Base-by-base conservation (phyloP, 2,113 vertebrate species). In the Speoplatyrhinus poulsoni region DNA sequence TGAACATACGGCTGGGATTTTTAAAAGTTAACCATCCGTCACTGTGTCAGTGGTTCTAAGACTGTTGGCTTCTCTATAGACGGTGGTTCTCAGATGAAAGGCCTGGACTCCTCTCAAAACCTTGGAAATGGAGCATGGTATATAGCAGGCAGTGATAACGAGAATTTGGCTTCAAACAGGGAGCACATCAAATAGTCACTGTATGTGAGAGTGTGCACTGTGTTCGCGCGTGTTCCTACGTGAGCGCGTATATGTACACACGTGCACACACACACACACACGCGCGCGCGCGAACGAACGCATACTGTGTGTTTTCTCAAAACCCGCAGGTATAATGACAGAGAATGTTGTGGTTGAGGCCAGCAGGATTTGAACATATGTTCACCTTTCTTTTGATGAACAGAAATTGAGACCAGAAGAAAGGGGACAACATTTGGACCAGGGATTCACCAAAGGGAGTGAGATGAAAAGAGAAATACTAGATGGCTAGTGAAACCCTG, bases 331-430 rank as follows among this genome's bases (percentile, higher is more conserved):
- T 82, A 78, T 92, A 92, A 92, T 91, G 86, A 91, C 87, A 85
- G 77, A 72, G 83, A 81, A 72, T 86, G 86, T 71, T 79, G 78
- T n/a, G 74, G 73, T 76, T 60, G 78, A 66, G 88, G 87, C 86
- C 79, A 81, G 36, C 75, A 67, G 75, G 69, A 89, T 84, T 82
- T 88, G 89, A 90, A 94, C 92, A 94, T 93, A 93, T 93, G 95
- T 95, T 95, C 94, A 95, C 90, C 89, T 95, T 90, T 79, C 93
- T 95, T 99, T 98, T 98, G 98, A 99, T 97, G 94, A 94, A 77
- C 92, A 90, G 92, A 95, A 95, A 96, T 95, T 95, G 95, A 92
- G 92, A 94, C 89, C 89, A 94, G 89, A 87, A 93, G 92, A 41
- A 92, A 92, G 88, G 80, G 85, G 87, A 86, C 88, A 91, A 83